Percentiles rank a stretch among this genome's conserved stretches.
Conservation (phyloP, 2,888 invertebrate genomes). For the Tetragnatha montana region DNA sequence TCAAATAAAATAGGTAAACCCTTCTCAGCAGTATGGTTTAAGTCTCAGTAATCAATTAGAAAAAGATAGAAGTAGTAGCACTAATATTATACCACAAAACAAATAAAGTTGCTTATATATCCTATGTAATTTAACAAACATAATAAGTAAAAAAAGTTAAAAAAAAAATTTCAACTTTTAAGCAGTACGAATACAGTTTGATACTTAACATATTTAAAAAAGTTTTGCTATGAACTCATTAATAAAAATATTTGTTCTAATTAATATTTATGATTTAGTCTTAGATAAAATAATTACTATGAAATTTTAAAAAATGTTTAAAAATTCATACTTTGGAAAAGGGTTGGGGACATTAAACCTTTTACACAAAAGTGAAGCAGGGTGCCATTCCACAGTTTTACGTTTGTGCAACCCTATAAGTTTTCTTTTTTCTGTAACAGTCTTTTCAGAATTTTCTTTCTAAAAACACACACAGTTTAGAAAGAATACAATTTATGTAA, state of each 20-base stretch:
- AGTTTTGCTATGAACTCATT: background rate
- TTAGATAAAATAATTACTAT: background rate
- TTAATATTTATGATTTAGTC: background rate
- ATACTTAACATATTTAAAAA: background rate
- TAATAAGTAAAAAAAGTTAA: too few relatives aligned
- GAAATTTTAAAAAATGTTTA: constrained; percentile 9
- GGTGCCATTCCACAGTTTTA: constrained; percentile 85
- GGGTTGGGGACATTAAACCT: constrained; percentile 96
- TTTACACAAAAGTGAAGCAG: constrained; percentile 88
- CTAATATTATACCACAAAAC: too few relatives aligned
- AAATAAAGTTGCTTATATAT: too few relatives aligned
- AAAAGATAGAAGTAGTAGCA: too few relatives aligned
- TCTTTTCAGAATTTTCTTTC: constrained; percentile 78
- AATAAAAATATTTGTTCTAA: background rate
- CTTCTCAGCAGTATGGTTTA: too few relatives aligned
- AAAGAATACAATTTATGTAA: too few relatives aligned
- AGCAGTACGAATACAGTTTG: background rate
- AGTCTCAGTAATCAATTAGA: too few relatives aligned
- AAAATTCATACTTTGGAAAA: constrained; percentile 79
- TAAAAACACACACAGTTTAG: constrained; percentile 51
- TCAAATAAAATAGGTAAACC: too few relatives aligned
- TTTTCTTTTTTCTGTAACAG: constrained; percentile 83
- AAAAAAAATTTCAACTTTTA: too few relatives aligned
- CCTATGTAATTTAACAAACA: too few relatives aligned
- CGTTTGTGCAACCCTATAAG: constrained; percentile 87